A percentile compares a stretch with the other conserved stretches of the same genome.
Conservation (phyloP, 2,113 vertebrate genomes). For the Diadophis punctatus region DNA sequence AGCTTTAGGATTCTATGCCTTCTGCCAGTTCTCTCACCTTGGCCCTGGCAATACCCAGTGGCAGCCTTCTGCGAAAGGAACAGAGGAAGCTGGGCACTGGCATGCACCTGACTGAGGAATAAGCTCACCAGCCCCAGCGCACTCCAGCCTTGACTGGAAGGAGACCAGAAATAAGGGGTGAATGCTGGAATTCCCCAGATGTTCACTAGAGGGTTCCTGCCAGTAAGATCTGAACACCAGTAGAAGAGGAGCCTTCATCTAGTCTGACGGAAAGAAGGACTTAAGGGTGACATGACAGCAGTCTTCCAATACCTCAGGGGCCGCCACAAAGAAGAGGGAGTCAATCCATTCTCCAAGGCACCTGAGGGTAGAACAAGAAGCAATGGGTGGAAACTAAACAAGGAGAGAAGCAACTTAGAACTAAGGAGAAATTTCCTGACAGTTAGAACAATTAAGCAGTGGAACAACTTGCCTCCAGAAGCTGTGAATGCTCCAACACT, state of each 20-base stretch:
- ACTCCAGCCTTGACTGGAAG: not conserved
- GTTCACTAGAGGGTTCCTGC: not conserved
- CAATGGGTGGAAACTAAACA: too few species aligned
- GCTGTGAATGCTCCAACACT: too few species aligned
- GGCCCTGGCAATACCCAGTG: not conserved
- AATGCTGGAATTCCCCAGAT: not conserved
- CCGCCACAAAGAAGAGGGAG: too few species aligned
- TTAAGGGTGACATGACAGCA: too few species aligned
- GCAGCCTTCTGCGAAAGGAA: not conserved
- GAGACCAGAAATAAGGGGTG: not conserved
- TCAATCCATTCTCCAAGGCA: too few species aligned
- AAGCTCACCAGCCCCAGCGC: not conserved
- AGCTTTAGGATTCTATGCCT: not conserved
- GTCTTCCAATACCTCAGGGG: too few species aligned
- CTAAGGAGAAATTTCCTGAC: too few species aligned
- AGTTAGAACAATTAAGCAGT: too few species aligned
- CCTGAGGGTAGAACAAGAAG: too few species aligned
- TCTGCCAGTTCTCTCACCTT: not conserved
- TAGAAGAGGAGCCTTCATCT: not conserved
- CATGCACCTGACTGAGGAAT: not conserved
- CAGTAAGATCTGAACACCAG: not conserved
- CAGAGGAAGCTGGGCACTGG: not conserved
- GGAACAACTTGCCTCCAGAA: too few species aligned
- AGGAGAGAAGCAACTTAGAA: too few species aligned
- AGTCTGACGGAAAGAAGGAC: too few species aligned